A percentile compares a stretch with the other conserved stretches of the same genome.
Conservation (phyloP, 2,113 vertebrate species). For the Spea multiplicata region DNA sequence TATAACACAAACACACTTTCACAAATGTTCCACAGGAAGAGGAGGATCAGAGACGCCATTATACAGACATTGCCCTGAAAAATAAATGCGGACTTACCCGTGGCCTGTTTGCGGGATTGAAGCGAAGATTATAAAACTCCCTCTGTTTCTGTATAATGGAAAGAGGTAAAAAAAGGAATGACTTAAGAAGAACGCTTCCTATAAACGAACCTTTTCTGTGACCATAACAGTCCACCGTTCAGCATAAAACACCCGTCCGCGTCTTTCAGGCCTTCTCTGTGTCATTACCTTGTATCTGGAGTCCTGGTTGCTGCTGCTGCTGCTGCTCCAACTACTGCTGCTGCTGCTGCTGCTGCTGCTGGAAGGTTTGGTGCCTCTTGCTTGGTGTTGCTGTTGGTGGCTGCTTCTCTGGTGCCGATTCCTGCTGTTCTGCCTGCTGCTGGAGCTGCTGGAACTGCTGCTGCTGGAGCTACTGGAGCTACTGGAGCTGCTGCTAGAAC, state of each 20-base stretch:
- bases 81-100: slow-evolving; percentile 1
- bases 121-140: slow-evolving; percentile 30
- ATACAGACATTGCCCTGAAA: too few species aligned
- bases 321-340: rapidly evolving
- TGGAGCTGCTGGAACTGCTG: rapidly evolving
- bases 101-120: not conserved
- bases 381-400: not conserved
- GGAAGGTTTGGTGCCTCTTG: rapidly evolving
- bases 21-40: too few species aligned
- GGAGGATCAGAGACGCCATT: too few species aligned
- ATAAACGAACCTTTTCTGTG: too few species aligned
- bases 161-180: not conserved
- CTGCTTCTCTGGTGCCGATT: not conserved
- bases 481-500: not conserved
- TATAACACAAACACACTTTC: too few species aligned
- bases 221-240: too few species aligned
- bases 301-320: rapidly evolving
- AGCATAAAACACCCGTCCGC: too few species aligned
- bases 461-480: rapidly evolving
- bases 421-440: not conserved
- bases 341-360: not conserved
- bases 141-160: slow-evolving; percentile 4
- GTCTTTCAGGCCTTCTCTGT: too few species aligned
- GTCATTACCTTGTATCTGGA: not conserved
- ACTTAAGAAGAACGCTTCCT: too few species aligned